These are phyloP conservation scores for Barbus barbus DNA, from an alignment of 2,113 vertebrate genomes.

Conservation along the genomic window DNA sequence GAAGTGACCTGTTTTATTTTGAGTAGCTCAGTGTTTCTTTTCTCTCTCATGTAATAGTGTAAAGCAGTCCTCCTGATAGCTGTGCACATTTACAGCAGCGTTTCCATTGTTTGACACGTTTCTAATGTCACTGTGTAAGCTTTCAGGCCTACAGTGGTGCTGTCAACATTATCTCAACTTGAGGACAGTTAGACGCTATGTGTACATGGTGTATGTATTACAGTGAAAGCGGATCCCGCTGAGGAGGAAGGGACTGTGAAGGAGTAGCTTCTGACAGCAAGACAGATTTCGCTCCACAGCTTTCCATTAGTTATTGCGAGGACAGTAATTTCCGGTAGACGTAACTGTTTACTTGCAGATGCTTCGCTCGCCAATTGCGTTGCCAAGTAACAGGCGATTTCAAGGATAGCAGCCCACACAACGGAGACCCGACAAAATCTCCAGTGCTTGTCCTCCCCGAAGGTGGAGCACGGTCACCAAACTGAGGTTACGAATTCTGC, in stretches of 20 bases:
- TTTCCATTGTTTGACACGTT: not conserved
- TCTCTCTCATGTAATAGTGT: not conserved
- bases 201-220: not conserved
- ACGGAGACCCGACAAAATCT: constrained; percentile 18
- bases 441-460: not conserved
- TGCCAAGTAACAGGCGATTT: constrained; percentile 70
- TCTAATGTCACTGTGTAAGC: not conserved
- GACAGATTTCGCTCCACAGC: not conserved
- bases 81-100: too few species aligned
- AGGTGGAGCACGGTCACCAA: not conserved
- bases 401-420: constrained; percentile 42
- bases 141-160: not conserved
- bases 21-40: too few species aligned
- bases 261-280: constrained; percentile 11
- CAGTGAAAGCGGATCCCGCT: not conserved
- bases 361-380: constrained; percentile 71
- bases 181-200: not conserved
- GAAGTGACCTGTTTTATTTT: too few species aligned
- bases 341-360: constrained; percentile 67
- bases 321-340: constrained; percentile 65
- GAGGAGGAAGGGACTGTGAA: not conserved
- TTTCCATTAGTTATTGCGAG: constrained; percentile 39
- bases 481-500: constrained; percentile 1
- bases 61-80: not conserved
- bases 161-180: not conserved